phyloP scores from a whole-genome alignment of 2,797 vertebrate genomes.

The Channa striata region DNA sequence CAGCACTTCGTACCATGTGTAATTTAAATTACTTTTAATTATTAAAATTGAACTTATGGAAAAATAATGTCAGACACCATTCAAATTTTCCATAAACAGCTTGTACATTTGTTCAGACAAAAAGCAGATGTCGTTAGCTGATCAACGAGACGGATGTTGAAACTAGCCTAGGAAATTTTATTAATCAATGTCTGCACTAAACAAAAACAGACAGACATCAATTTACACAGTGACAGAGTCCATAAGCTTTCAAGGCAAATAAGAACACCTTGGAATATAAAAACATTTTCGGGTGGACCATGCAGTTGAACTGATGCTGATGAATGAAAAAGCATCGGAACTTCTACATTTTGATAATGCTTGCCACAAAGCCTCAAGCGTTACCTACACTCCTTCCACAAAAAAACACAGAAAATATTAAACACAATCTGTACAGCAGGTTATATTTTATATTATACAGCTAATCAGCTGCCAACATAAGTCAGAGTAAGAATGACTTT shows the following conservation, averaged over 20 bases:
- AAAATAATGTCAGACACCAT: neutral
- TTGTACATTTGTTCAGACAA: no score
- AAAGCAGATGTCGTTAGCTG: neutral
- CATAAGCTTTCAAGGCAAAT: neutral
- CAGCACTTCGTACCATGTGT: neutral
- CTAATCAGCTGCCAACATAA: neutral
- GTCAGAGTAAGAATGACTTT: slow-evolving; percentile 6
- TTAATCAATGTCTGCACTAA: neutral
- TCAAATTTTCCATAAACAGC: neutral
- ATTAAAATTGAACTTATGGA: no score
- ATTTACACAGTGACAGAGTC: neutral
- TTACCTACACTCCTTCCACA: no score
- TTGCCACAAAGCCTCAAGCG: no score
- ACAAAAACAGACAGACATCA: slow-evolving; percentile 2
- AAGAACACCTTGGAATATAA: neutral
- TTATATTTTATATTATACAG: neutral
- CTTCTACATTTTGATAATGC: slow-evolving; percentile 2
- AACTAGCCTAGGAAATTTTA: neutral
- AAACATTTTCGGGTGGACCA: neutral
- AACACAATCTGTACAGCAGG: neutral
- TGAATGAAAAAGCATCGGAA: neutral
- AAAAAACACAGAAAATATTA: neutral
- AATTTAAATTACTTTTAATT: no score
- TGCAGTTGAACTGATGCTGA: neutral
- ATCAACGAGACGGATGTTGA: neutral